Evolutionary conservation across 2,797 vertebrate genomes (phyloP).

Genomic region (Chelidonichthys spinosus): DNA sequence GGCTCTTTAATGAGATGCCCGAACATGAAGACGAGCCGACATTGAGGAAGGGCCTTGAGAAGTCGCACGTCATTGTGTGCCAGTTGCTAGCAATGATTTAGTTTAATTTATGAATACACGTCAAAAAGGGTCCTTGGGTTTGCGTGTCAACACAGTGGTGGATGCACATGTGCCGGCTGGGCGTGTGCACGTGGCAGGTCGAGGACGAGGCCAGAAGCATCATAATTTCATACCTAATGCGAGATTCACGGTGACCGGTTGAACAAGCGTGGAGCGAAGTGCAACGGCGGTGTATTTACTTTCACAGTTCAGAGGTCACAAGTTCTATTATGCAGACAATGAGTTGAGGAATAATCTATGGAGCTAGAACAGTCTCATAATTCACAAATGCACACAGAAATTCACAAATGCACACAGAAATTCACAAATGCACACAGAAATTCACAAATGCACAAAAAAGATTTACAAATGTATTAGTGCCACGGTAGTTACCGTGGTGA

Average conservation of each 20-base stretch:
- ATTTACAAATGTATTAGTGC: too few relatives aligned
- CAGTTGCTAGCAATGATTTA: conserved; percentile 17
- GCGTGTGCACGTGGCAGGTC: conserved; percentile 1
- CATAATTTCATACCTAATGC: not conserved
- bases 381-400: too few relatives aligned
- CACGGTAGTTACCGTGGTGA: too few relatives aligned
- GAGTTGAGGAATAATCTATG: not conserved
- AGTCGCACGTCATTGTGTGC: not conserved
- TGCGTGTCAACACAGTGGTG: conserved; percentile 21
- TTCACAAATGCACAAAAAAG: too few relatives aligned
- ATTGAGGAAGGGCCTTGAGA: conserved; percentile 48
- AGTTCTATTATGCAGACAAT: not conserved
- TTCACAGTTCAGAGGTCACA: not conserved
- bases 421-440: too few relatives aligned
- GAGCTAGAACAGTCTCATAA: too few relatives aligned
- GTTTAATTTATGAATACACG: conserved; percentile 59
- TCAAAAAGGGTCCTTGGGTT: conserved; percentile 17
- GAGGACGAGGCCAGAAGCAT: conserved; percentile 25
- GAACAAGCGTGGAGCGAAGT: not conserved
- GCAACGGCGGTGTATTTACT: not conserved
- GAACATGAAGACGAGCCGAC: conserved; percentile 59
- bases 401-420: too few relatives aligned
- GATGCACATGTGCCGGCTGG: not conserved
- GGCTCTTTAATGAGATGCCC: conserved; percentile 56
- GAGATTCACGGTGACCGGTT: not conserved